Base-by-base conservation (phyloP, 2,888 invertebrate genomes). In the Cephus pulcher region DNA sequence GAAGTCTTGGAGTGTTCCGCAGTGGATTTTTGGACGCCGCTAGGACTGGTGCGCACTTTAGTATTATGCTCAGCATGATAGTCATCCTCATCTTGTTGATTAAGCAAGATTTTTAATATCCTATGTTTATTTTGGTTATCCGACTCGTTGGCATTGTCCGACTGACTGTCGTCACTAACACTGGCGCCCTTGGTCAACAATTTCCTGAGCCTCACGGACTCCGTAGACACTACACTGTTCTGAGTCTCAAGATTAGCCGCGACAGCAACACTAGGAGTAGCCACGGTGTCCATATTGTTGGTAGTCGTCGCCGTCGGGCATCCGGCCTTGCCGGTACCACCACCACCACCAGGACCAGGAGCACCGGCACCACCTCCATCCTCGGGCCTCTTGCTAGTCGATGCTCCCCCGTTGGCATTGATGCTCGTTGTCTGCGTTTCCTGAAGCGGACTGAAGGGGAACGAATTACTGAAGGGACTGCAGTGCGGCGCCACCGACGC, bases 61-160 rank as follows among this genome's bases (percentile, higher is more conserved):
- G 90, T 89, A 83, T 88, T 92, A 79, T 93, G 92, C 80, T 92
- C 92, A 77, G 90, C 92, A 90, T 92, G 91, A 80, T 92, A 93
- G 75, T 94, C 94, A 76, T 94, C 94, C 74, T 94, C 93, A 84
- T 95, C 95, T 78, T 94, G 94, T 88, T 95, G 94, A 87, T 95
- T 95, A 82, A 96, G 92, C 88, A 96, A 90, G 80, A 93, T 94
- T 86, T 94, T 94, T 82, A 94, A 89, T 89, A 94, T 94, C 86
- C 92, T 92, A 84, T 93, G 90, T 82, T 93, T 92, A 83, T 93
- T 93, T 80, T 92, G 92, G 78, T 87, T 91, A 82, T 92, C 92
- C 70, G 86, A 79, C 78, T 82, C 82, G 85, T 87, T 82, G 76
- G 82, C 77, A 85, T 81, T 87, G 77, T 89, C 88, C 80, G 88